These are phyloP conservation scores for Tiliacea aurago DNA, from an alignment of 2,888 invertebrate species.

Conservation along the genomic window DNA sequence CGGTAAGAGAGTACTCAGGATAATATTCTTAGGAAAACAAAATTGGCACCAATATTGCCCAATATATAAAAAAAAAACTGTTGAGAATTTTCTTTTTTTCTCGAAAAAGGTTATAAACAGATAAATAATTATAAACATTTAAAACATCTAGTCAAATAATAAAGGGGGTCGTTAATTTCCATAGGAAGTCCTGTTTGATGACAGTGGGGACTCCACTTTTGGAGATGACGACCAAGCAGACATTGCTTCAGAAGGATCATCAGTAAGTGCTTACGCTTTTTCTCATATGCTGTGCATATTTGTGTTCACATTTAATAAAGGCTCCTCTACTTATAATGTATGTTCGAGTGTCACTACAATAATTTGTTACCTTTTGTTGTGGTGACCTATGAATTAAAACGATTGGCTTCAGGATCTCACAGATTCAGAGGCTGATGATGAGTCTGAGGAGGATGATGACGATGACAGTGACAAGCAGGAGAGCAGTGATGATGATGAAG, in stretches of 20 bases:
- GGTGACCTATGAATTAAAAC: background rate
- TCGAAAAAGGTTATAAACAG: background rate
- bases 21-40: background rate
- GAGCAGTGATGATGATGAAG: conserved; percentile 69
- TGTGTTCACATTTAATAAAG: background rate
- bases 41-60: background rate
- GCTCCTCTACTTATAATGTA: background rate
- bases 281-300: background rate
- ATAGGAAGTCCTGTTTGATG: conserved; percentile 89
- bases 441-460: conserved; percentile 71
- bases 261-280: conserved; percentile 72
- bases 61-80: background rate
- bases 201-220: conserved; percentile 88
- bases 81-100: background rate
- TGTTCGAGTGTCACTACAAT: background rate
- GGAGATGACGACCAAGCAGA: conserved; percentile 75
- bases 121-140: no score
- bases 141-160: background rate
- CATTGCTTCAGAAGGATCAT: conserved; percentile 75
- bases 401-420: conserved; percentile 73
- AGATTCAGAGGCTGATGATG: conserved; percentile 79
- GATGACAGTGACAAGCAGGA: conserved; percentile 74
- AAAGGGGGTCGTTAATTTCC: background rate
- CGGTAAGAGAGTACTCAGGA: no score
- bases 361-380: background rate